Base-by-base conservation (phyloP, 2,113 vertebrate genomes). In the Thalassarche chlororhynchos region DNA sequence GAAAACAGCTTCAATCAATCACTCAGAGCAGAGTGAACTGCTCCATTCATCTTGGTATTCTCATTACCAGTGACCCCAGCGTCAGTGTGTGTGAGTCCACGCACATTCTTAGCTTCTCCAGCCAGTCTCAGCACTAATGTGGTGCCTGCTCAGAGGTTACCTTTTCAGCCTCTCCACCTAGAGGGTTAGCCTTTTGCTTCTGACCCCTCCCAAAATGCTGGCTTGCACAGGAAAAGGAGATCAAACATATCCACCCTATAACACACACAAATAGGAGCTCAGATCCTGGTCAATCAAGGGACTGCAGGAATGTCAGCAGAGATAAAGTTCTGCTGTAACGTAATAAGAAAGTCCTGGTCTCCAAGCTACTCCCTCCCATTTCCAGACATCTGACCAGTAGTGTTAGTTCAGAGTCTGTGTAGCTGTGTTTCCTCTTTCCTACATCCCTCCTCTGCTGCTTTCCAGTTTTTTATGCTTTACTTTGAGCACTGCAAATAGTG, bases 1-100 rank as follows among this genome's bases (percentile, higher is more conserved):
- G 72, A 90, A 90, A 93, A 96, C 64, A 31, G 17, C 54, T 94
- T 74, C 66, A 95, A n/a, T 93, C 81, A 72, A 65, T 95, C 74
- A 86, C 75, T 91, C 54, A 47, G 55, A 89, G 31, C 47, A 82
- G 54, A 84, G 36, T 83, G 78, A 93, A 44, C 78, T 87, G 55
- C 57, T 91, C 52, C 51, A 58, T 84, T 94, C 46, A 14, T 93
- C 92, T 94, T 77, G 51, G 31, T 88, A 34, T 88, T 93, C 71
- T 77, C 60, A 34, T 92, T 77, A 84, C 71, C 55, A 49, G 61
- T 82, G 78, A 90, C 34, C 3, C 54, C 85, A 54, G 57, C 13
- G 1, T n/a, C 38, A 10, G 65, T 5, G 1, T 57, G 34, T 68
- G n/a, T 84, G 87, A 79, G 54, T 78, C 65, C 57, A 19, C 26